Percentiles rank a stretch among this genome's conserved stretches.
Evolutionary conservation across 2,113 vertebrate genomes (phyloP).

Genomic region (Grallaria varia): DNA sequence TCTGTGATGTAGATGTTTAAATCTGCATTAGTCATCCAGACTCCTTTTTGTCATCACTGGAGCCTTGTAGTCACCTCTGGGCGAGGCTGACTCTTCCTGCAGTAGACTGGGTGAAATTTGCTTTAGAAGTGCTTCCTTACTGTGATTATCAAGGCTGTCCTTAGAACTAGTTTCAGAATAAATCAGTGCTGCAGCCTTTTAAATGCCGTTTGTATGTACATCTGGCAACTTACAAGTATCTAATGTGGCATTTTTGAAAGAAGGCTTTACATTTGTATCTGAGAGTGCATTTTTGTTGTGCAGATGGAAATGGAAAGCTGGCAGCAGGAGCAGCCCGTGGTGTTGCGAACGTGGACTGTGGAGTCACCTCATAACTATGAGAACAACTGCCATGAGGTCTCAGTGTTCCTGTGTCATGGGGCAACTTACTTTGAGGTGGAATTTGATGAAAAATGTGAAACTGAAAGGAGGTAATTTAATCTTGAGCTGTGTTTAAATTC

Average conservation of each 20-base stretch:
- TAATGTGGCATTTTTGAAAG: not conserved
- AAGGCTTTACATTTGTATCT: not conserved
- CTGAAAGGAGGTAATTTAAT: constrained; percentile 87
- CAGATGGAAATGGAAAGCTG: constrained; percentile 88
- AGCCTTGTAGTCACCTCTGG: not conserved
- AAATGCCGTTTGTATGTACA: not conserved
- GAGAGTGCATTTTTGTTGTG: not conserved
- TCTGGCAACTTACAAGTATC: not conserved
- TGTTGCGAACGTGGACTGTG: constrained; percentile 89
- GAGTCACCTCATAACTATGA: constrained; percentile 97
- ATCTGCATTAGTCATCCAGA: not conserved
- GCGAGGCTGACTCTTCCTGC: not conserved
- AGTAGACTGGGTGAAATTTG: not conserved
- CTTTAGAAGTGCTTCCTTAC: not conserved
- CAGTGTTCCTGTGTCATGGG: constrained; percentile 90
- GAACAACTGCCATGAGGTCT: constrained; percentile 92
- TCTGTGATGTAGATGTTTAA: not conserved
- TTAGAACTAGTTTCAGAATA: not conserved
- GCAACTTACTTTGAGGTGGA: constrained; percentile 94
- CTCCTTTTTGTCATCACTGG: not conserved
- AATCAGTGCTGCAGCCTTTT: not conserved
- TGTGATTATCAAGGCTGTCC: not conserved
- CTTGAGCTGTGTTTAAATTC: not conserved
- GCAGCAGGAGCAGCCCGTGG: constrained; percentile 90
- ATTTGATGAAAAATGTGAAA: constrained; percentile 96